A percentile compares a stretch with the other conserved stretches of the same genome.
phyloP scores from a whole-genome alignment of 1,140 invertebrate species.

The Pseudomyrmex concolor region DNA sequence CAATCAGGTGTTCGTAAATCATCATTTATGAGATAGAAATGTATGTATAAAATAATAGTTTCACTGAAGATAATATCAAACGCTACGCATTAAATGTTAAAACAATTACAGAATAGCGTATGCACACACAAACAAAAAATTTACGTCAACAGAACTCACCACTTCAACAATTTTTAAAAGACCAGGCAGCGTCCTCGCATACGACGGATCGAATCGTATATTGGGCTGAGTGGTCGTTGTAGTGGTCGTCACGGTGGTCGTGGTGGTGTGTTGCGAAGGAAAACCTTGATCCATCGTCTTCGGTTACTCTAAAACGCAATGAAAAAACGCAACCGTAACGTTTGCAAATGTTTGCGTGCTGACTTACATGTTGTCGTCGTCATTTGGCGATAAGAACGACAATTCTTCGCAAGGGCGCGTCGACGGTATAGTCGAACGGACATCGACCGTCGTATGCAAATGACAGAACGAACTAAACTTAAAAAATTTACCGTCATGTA shows the following conservation, averaged over 20 bases:
- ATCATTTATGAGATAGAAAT: not conserved
- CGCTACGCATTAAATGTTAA: too few relatives aligned
- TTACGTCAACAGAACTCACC: constrained; percentile 86
- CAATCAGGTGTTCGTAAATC: not conserved
- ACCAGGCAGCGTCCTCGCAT: constrained; percentile 90
- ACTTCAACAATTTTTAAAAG: constrained; percentile 92
- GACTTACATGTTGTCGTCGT: not conserved
- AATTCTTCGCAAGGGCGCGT: constrained; percentile 23
- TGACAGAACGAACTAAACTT: not conserved
- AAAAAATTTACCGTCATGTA: not conserved
- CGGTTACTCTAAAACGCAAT: constrained; percentile 39
- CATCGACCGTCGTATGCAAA: constrained; percentile 20
- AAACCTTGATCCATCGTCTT: constrained; percentile 87
- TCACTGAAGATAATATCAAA: too few relatives aligned
- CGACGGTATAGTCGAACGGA: constrained; percentile 10
- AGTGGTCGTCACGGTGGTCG: constrained; percentile 89
- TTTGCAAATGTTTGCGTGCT: not conserved
- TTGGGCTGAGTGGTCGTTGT: constrained; percentile 89
- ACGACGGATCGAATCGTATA: constrained; percentile 90
- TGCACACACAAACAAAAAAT: not conserved
- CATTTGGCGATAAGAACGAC: not conserved
- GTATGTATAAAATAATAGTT: too few relatives aligned
- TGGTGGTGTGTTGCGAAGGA: constrained; percentile 88
- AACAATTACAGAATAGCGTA: too few relatives aligned
- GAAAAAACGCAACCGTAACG: not conserved